Evolutionary conservation across 2,113 vertebrate genomes (phyloP).

Genomic region (Agelaius tricolor): DNA sequence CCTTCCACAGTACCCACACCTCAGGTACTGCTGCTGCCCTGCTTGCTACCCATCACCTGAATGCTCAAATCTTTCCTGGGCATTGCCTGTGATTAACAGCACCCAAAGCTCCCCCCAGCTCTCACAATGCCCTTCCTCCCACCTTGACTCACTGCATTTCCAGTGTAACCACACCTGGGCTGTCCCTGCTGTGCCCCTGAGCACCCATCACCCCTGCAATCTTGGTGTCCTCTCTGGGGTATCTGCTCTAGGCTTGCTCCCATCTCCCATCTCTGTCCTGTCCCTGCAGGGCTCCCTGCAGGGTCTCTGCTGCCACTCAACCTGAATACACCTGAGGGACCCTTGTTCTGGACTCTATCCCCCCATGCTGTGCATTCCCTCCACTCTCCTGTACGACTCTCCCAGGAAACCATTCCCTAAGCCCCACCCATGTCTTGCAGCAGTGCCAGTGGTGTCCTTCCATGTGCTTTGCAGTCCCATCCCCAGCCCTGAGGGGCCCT

Average conservation of each 20-base stretch:
- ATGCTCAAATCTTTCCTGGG: neutral
- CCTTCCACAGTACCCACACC: fast-evolving
- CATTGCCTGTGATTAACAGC: too few relatives aligned
- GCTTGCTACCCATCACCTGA: fast-evolving
- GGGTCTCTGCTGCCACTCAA: neutral
- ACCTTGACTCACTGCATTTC: fast-evolving
- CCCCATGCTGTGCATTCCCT: fast-evolving
- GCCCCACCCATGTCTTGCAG: neutral
- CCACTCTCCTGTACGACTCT: neutral
- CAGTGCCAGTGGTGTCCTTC: neutral
- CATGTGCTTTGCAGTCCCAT: fast-evolving
- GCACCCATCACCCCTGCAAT: neutral
- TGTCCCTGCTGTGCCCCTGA: too few relatives aligned
- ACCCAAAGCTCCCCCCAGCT: neutral
- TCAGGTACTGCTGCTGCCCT: neutral
- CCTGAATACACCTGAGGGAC: too few relatives aligned
- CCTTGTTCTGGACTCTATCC: neutral
- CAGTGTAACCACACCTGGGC: fast-evolving
- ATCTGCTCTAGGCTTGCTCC: neutral
- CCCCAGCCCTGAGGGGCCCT: neutral
- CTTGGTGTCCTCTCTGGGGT: neutral
- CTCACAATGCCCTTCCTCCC: neutral
- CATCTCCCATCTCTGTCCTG: fast-evolving
- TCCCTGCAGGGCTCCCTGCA: too few relatives aligned
- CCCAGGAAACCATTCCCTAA: neutral